Conservation (phyloP, 2,888 invertebrate genomes). For the Orchesella flavescens region DNA sequence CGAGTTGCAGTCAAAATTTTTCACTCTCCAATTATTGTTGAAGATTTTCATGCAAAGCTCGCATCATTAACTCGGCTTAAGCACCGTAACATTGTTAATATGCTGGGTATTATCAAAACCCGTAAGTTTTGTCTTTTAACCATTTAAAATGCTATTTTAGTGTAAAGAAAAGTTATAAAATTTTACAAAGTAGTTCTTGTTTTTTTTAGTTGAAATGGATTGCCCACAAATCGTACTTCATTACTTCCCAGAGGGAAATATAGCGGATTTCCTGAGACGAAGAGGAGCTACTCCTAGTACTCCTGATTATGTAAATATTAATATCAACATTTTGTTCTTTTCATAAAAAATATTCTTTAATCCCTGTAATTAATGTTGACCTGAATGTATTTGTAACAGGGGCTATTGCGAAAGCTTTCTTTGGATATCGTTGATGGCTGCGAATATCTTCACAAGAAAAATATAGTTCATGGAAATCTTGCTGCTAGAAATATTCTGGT, state of each 20-base stretch:
- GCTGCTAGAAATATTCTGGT: constrained; percentile 64
- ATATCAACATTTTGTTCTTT: neutral
- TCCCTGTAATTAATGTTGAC: too few relatives aligned
- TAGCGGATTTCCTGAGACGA: constrained; percentile 41
- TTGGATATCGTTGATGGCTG: constrained; percentile 52
- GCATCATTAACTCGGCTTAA: constrained; percentile 22
- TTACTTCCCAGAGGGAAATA: constrained; percentile 48
- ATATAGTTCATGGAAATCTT: constrained; percentile 60
- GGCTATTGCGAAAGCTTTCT: constrained; percentile 52
- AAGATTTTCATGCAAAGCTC: neutral
- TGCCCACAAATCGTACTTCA: constrained; percentile 50
- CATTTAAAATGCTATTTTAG: too few relatives aligned
- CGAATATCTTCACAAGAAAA: constrained; percentile 61
- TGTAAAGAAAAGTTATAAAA: too few relatives aligned
- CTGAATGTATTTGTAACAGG: constrained; percentile 25
- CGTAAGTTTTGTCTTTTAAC: neutral
- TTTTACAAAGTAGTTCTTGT: too few relatives aligned
- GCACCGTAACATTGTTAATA: constrained; percentile 44
- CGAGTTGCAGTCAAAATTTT: constrained; percentile 42
- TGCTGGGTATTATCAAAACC: constrained; percentile 32
- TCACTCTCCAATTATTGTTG: constrained; percentile 4
- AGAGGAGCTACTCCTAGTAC: neutral
- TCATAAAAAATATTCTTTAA: too few relatives aligned
- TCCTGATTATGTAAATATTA: constrained; percentile 31
- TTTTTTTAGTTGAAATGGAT: constrained; percentile 19